Base-by-base conservation (phyloP, 2,888 invertebrate species). In the Erebia aethiops region DNA sequence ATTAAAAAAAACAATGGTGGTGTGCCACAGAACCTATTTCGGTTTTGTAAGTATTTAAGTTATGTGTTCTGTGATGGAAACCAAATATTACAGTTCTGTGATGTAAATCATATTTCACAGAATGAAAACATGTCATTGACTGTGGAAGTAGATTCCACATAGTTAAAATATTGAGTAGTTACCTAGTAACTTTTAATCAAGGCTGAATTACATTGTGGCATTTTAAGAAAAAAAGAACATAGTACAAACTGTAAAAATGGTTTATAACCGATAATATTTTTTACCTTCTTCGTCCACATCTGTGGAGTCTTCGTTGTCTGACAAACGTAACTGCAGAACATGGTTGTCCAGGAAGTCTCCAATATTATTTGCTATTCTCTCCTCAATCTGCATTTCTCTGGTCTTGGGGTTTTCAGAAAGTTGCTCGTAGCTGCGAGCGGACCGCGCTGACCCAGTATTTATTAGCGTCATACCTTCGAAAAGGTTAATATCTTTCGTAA, bases 401-500 rank as follows among this genome's bases (percentile, higher is more conserved):
- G 88, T 82, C 76, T 89, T 91, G 0, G 91, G 91, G 35, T 93
- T 92, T 73, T 89, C 90, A 70, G 89, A 87, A 2, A 93, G 76
- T 14, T 88, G 88, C 71, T 93, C 93, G 73, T 90, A 93, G 81
- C 92, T 92, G 7, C 93, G 84, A 43, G 92, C 88, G 14, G 93
- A 92, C 2, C 93, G 82, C 49, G 91, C 89, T 79, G 94, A 87
- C 76, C 93, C 90, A 5, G 94, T 94, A 78, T 94, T 94, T 70
- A 89, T 87, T 76, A 89, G 84, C 71, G 81, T 91, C 83, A 95
- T 88, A 16, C 94, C 95, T 66, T 94, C 94, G 70, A 89, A 89
- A 69, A 93, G 80, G 60, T 91, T 92, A 46, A 95, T 77, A 72
- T 94, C 94, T 77, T 94, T 88, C 56, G 93, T 85, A 66, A 94